These are phyloP conservation scores for Aurelia sp. DNA, from an alignment of 30 jellyfish, hydroid and myxozoan genomes.

Conservation along the genomic window DNA sequence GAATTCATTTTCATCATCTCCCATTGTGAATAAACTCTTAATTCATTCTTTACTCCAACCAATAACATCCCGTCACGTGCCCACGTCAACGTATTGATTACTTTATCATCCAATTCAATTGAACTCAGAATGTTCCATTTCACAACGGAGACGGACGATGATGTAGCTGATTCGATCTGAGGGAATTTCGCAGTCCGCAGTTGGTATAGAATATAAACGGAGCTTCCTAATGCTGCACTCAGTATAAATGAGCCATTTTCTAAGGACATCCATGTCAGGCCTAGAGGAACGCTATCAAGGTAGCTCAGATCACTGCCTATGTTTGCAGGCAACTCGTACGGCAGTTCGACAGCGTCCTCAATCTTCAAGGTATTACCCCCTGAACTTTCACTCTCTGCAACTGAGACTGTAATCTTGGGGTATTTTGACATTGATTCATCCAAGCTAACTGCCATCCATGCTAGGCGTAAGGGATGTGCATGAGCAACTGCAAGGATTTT, in stretches of 20 bases:
- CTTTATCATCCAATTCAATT: slow-evolving; percentile 61
- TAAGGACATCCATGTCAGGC: slow-evolving; percentile 93
- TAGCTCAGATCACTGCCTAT: slow-evolving; percentile 22
- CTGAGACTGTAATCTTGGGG: slow-evolving; percentile 41
- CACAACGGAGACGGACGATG: slow-evolving; percentile 54
- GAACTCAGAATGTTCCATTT: slow-evolving; percentile 79
- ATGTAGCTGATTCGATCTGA: slow-evolving; percentile 52
- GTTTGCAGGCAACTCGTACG: slow-evolving; percentile 41
- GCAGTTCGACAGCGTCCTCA: slow-evolving; percentile 69
- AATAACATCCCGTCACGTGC: slow-evolving; percentile 93
- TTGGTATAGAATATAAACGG: slow-evolving; percentile 59
- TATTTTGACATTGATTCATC: not conserved
- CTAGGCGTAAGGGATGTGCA: slow-evolving; percentile 85
- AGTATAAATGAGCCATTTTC: slow-evolving; percentile 91
- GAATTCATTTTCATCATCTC: slow-evolving; percentile 57
- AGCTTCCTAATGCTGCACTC: slow-evolving; percentile 82
- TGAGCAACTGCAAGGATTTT: slow-evolving; percentile 77
- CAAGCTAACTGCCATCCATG: slow-evolving; percentile 70
- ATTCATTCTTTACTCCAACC: slow-evolving; percentile 97
- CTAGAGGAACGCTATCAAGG: slow-evolving; percentile 61
- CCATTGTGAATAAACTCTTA: slow-evolving; percentile 98
- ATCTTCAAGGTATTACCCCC: slow-evolving; percentile 91
- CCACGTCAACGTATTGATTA: slow-evolving; percentile 93
- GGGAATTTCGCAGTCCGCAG: slow-evolving; percentile 39
- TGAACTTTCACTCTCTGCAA: slow-evolving; percentile 84